Base-by-base conservation (phyloP, 2,113 vertebrate species). In the Nothoprocta perdicaria region DNA sequence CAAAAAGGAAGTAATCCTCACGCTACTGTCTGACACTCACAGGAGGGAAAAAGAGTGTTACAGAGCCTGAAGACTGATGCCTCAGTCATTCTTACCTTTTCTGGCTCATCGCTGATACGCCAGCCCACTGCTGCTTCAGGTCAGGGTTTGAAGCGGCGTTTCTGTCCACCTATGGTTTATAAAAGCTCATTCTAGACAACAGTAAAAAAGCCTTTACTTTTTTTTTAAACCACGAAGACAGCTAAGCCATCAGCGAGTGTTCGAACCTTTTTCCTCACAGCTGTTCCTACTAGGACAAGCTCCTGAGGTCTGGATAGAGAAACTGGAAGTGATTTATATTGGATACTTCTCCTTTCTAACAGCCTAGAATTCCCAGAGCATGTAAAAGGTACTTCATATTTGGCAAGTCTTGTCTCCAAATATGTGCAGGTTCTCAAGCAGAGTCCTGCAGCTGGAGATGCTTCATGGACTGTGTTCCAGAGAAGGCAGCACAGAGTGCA, bases 111-210 rank as follows among this genome's bases (percentile, higher is more conserved):
- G 80, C 50, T 48, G 93, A 81, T 84, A 94, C 46, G 33, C 81
- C 75, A 46, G 75, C 92, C 88, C 96, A 96, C 45, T 84, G 93
- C 52, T 90, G 65, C 55, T 95, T 96, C 87, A 84, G 43, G 82
- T 95, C 65, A 48, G 89, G 71, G 41, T 55, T 94, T 60, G 94
- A 80, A 87, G 61, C 27, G 5, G 5, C 52, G 77, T 69, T 31
- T 77, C 89, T 85, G 74, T 96, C 91, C 67, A 62, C 17, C 94
- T 97, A 33, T 8, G 52, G 29, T 45, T 88, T 80, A 86, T 52
- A 85, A 93, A 94, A 60, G 74, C 38, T 79, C 68, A 21, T 22
- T 66, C 69, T 48, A 66, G 43, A 38, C 27, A 72, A 31, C 38
- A 66, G 14, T 26, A 50, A 43, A 45, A 48, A 65, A 35, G 5